Evolutionary conservation across 2,888 invertebrate genomes (phyloP).

Genomic region (Esperia sulphurella): DNA sequence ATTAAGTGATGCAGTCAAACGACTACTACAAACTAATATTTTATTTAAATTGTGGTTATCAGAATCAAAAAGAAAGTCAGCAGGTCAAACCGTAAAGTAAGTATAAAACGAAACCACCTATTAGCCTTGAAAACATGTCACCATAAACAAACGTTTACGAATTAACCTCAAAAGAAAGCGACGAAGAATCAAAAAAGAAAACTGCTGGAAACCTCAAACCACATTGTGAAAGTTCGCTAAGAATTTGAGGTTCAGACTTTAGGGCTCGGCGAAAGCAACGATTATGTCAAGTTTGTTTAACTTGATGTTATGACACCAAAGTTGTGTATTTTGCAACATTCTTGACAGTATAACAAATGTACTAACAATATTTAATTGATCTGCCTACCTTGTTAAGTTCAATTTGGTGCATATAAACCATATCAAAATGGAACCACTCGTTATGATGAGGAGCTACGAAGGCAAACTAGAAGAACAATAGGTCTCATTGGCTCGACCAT

Average conservation of each 20-base stretch:
- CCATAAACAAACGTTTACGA: constrained; percentile 6
- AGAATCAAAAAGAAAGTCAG: not conserved
- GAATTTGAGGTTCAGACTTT: constrained; percentile 14
- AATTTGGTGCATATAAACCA: no score
- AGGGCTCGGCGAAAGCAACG: constrained; percentile 19
- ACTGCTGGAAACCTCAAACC: constrained; percentile 21
- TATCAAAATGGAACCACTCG: no score
- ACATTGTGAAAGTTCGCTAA: constrained; percentile 24
- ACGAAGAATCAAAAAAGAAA: constrained; percentile 13
- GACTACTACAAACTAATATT: no score
- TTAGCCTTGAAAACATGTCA: constrained; percentile 12
- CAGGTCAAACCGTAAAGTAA: not conserved
- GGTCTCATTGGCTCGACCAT: no score
- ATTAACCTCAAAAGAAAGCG: constrained; percentile 13
- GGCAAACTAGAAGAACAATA: no score
- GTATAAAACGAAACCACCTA: constrained; percentile 2
- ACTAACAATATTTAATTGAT: no score
- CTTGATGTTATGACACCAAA: not conserved
- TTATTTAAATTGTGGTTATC: not conserved
- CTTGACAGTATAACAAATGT: no score
- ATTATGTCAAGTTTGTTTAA: not conserved
- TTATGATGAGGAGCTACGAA: no score
- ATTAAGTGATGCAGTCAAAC: not conserved
- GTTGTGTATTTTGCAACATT: not conserved
- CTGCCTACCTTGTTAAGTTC: no score